Conservation (phyloP, 2,113 vertebrate genomes). For the Numenius arquata region DNA sequence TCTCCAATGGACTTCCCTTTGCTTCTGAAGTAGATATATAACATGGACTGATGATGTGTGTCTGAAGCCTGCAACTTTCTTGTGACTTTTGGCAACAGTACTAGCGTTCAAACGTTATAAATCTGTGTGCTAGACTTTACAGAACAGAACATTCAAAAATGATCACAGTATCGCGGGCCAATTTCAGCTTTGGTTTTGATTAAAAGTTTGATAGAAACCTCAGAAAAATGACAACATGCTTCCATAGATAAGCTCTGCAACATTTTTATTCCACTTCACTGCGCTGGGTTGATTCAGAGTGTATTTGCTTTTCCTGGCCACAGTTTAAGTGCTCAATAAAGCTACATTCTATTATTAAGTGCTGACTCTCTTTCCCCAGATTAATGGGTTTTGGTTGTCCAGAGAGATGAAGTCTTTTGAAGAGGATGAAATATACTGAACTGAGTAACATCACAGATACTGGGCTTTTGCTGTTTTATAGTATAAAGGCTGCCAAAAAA, state of each 20-base stretch:
- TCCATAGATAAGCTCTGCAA: constrained; percentile 45
- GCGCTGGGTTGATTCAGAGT: neutral
- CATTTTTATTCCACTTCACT: constrained; percentile 19
- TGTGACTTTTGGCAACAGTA: constrained; percentile 40
- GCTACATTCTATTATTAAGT: constrained; percentile 41
- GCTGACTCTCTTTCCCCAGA: constrained; percentile 23
- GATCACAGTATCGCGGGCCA: neutral
- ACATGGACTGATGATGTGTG: constrained; percentile 14
- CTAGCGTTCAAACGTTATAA: constrained; percentile 27
- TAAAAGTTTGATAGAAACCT: constrained; percentile 56
- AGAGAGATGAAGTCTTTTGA: constrained; percentile 19
- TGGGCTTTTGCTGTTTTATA: neutral
- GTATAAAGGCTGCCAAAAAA: neutral
- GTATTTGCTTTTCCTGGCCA: constrained; percentile 52
- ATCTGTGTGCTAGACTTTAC: constrained; percentile 35
- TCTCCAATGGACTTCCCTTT: neutral
- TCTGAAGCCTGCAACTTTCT: constrained; percentile 43
- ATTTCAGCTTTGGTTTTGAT: constrained; percentile 49
- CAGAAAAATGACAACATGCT: constrained; percentile 41
- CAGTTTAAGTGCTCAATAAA: constrained; percentile 10
- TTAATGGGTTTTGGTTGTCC: constrained; percentile 24
- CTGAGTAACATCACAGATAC: neutral
- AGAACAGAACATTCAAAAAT: constrained; percentile 24
- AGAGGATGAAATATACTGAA: constrained; percentile 2
- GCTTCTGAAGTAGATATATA: constrained; percentile 20